Conservation (phyloP, 2,113 vertebrate species). For the Symphodus melops region DNA sequence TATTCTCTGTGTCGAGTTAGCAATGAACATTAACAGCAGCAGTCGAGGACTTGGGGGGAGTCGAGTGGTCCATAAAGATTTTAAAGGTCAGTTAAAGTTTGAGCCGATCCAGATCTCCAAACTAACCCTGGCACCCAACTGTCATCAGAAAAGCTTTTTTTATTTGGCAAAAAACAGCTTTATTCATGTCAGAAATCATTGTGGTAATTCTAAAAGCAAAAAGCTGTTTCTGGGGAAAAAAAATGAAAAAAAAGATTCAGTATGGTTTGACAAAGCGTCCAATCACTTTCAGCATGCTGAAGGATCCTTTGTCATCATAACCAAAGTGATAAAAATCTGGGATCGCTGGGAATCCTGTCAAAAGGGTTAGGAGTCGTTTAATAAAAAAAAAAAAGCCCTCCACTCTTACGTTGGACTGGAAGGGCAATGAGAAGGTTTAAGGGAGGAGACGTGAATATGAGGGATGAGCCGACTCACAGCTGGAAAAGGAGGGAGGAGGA, state of each 20-base stretch:
- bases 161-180: background rate
- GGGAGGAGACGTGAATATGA: slow-evolving; percentile 11
- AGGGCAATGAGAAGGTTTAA: background rate
- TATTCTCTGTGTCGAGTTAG: background rate
- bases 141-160: background rate
- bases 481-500: background rate
- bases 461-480: slow-evolving; percentile 9
- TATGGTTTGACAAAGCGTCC: too few relatives aligned
- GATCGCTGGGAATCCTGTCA: background rate
- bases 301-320: too few relatives aligned
- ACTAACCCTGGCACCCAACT: background rate
- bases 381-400: slow-evolving; percentile 23
- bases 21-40: background rate
- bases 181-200: too few relatives aligned
- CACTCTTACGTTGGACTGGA: background rate
- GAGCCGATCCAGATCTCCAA: background rate
- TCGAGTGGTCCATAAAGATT: slow-evolving; percentile 1
- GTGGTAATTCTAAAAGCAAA: too few relatives aligned
- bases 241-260: too few relatives aligned
- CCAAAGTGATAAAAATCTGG: background rate
- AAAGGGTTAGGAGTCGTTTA: slow-evolving; percentile 2
- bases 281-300: too few relatives aligned
- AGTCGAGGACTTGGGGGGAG: background rate
- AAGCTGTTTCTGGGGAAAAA: too few relatives aligned
- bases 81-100: slow-evolving; percentile 9